phyloP scores from a whole-genome alignment of 2,113 vertebrate genomes.

The Solea senegalensis region DNA sequence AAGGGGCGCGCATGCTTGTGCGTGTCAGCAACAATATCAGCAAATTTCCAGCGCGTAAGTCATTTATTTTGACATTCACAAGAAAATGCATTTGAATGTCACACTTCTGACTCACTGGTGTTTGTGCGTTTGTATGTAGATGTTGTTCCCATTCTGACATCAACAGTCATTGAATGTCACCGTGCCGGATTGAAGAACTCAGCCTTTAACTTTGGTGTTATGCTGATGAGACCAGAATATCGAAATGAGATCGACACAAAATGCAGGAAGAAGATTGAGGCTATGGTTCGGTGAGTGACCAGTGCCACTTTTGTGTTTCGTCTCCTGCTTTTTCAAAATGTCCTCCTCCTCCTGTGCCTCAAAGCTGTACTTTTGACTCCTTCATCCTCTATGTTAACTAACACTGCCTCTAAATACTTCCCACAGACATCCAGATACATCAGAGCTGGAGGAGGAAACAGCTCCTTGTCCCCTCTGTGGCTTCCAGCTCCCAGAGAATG shows the following conservation, averaged over 20 bases:
- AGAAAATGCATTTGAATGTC: not conserved
- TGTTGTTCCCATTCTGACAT: slow-evolving; percentile 94
- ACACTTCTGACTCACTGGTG: too few species aligned
- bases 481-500: slow-evolving; percentile 89
- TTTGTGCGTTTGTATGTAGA: slow-evolving; percentile 77
- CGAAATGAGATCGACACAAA: slow-evolving; percentile 90
- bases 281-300: slow-evolving; percentile 89
- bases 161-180: slow-evolving; percentile 94
- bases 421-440: slow-evolving; percentile 86
- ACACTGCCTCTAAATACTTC: not conserved
- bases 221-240: slow-evolving; percentile 97
- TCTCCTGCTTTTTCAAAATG: not conserved
- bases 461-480: slow-evolving; percentile 90
- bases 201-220: slow-evolving; percentile 92
- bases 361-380: not conserved
- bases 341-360: not conserved
- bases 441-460: slow-evolving; percentile 88
- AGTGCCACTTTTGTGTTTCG: not conserved
- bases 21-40: slow-evolving; percentile 98
- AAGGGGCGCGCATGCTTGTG: slow-evolving; percentile 95
- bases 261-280: slow-evolving; percentile 96
- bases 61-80: too few species aligned
- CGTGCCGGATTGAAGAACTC: slow-evolving; percentile 93
- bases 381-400: not conserved
- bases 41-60: slow-evolving; percentile 97